A percentile compares a stretch with the other conserved stretches of the same genome.
Conservation (phyloP, 2,888 invertebrate species). For the Crossocerus cetratus region DNA sequence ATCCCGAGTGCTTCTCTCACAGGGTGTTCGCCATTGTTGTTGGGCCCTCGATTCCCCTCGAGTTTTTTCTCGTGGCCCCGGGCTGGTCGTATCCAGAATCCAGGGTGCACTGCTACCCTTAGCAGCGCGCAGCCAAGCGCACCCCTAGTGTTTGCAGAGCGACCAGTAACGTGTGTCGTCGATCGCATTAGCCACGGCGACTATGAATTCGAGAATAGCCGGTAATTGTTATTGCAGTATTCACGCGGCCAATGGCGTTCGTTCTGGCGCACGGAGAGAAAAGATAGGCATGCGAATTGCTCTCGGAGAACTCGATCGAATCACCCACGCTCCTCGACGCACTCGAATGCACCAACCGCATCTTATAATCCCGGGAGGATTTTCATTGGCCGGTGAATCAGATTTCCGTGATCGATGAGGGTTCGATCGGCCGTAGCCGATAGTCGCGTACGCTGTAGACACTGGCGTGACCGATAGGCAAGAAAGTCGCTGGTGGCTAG, state of each 20-base stretch:
- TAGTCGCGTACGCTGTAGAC: slow-evolving; percentile 1
- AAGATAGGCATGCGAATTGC: neutral
- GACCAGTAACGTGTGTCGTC: slow-evolving; percentile 71
- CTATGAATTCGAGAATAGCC: slow-evolving; percentile 68
- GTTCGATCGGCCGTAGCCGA: neutral
- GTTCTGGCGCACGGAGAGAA: slow-evolving; percentile 16
- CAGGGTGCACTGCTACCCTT: slow-evolving; percentile 11
- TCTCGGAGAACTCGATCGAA: neutral
- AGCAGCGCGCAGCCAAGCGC: slow-evolving; percentile 31
- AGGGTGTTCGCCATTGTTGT: slow-evolving; percentile 66
- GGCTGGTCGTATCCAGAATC: slow-evolving; percentile 36
- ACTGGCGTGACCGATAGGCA: slow-evolving; percentile 46
- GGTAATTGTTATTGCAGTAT: slow-evolving; percentile 54
- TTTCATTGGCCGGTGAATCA: neutral
- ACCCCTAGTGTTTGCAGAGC: slow-evolving; percentile 68
- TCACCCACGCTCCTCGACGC: neutral
- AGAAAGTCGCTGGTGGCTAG: slow-evolving; percentile 16
- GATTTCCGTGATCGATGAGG: slow-evolving; percentile 20
- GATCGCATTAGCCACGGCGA: slow-evolving; percentile 69
- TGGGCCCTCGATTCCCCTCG: slow-evolving; percentile 45
- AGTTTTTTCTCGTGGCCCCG: slow-evolving; percentile 41
- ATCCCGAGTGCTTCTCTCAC: slow-evolving; percentile 63
- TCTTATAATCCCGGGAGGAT: neutral
- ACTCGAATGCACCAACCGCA: neutral
- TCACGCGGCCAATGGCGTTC: slow-evolving; percentile 22